phyloP scores from a whole-genome alignment of 2,113 vertebrate genomes.

The Carollia perspicillata region DNA sequence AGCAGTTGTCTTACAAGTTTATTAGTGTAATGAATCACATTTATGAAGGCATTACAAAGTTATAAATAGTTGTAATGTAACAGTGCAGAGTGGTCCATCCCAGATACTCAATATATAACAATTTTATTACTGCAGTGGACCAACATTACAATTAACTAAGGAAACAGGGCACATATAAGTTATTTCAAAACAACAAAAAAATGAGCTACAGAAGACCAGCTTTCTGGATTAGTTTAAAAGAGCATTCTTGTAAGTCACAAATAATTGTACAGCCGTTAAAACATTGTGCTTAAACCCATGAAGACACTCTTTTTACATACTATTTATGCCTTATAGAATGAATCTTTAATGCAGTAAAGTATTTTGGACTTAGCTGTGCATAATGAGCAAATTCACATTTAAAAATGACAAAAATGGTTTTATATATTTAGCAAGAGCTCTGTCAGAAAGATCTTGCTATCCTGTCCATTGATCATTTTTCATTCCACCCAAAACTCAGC shows the following conservation, averaged over 20 bases:
- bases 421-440: neutral
- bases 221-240: neutral
- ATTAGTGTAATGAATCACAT: conserved; percentile 71
- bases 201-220: conserved; percentile 32
- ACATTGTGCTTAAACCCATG: neutral
- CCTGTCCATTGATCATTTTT: neutral
- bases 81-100: conserved; percentile 45
- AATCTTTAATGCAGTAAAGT: neutral
- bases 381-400: neutral
- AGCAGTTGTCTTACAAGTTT: conserved; percentile 58
- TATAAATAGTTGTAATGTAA: conserved; percentile 71
- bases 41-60: conserved; percentile 76
- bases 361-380: neutral
- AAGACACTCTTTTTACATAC: neutral
- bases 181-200: conserved; percentile 47
- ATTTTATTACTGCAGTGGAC: conserved; percentile 68
- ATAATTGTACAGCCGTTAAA: conserved; percentile 31
- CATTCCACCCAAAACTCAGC: neutral
- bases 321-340: neutral
- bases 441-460: neutral
- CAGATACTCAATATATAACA: conserved; percentile 62
- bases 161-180: conserved; percentile 39
- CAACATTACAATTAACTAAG: conserved; percentile 68
- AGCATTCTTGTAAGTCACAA: neutral
- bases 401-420: neutral